Evolutionary conservation across 2,113 vertebrate species (phyloP).

Genomic region (Spea multiplicata): DNA sequence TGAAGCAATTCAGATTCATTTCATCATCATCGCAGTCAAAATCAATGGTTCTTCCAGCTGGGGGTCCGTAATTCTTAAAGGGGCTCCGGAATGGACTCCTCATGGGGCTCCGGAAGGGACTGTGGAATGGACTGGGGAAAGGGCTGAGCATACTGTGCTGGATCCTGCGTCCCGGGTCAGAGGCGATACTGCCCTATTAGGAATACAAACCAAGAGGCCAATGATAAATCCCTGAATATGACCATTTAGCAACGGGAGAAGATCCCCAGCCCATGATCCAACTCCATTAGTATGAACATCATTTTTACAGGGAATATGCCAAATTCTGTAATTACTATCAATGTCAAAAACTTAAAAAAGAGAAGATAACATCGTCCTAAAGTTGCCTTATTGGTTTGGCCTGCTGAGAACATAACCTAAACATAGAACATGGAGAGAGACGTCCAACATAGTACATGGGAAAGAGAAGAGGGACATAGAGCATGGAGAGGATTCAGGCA

Average conservation of each 20-base stretch:
- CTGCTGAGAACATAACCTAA: too few species aligned
- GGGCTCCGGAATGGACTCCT: conserved; percentile 83
- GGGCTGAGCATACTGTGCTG: conserved; percentile 90
- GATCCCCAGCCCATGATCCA: too few species aligned
- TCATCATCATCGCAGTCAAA: conserved; percentile 96
- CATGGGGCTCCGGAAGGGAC: conserved; percentile 88
- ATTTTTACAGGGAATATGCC: too few species aligned
- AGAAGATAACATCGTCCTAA: too few species aligned
- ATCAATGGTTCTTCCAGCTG: conserved; percentile 82
- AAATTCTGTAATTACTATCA: too few species aligned
- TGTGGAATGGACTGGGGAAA: conserved; percentile 94
- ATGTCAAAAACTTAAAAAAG: too few species aligned
- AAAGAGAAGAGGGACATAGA: too few species aligned
- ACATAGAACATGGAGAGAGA: too few species aligned
- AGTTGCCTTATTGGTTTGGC: too few species aligned
- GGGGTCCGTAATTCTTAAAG: conserved; percentile 91
- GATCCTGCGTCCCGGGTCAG: conserved; percentile 88
- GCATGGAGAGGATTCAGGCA: neutral
- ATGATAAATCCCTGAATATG: neutral
- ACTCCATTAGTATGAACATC: too few species aligned
- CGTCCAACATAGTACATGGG: too few species aligned
- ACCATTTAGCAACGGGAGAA: too few species aligned
- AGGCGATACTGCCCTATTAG: conserved; percentile 87
- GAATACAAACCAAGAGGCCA: conserved; percentile 29
- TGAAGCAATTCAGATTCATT: conserved; percentile 98